phyloP scores from a whole-genome alignment of 2,113 vertebrate genomes.

The Trinectes maculatus region DNA sequence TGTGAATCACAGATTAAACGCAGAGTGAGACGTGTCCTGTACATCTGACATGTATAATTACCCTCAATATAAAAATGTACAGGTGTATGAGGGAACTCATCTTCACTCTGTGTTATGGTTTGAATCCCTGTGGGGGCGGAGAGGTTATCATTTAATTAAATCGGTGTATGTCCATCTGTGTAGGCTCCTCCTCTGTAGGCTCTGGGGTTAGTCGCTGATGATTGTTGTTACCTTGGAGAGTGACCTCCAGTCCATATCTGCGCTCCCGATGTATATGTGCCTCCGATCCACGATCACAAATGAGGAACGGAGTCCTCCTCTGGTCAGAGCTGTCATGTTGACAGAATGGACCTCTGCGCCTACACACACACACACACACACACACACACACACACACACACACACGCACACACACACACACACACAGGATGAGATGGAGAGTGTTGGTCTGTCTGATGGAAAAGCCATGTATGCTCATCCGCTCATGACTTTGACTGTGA shows the following conservation, averaged over 20 bases:
- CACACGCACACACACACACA: too few relatives aligned
- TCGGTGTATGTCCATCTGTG: neutral
- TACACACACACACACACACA: too few relatives aligned
- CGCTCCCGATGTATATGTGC: constrained; percentile 92
- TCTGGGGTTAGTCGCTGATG: constrained; percentile 6
- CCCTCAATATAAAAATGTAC: constrained; percentile 5
- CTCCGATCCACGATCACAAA: constrained; percentile 94
- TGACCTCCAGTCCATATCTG: constrained; percentile 89
- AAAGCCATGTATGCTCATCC: too few relatives aligned
- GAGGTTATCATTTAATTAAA: constrained; percentile 40
- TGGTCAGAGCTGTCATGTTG: constrained; percentile 91
- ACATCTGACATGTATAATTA: too few relatives aligned
- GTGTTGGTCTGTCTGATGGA: too few relatives aligned
- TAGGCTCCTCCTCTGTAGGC: neutral
- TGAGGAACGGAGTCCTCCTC: constrained; percentile 89
- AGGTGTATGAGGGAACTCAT: constrained; percentile 17
- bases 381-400: too few relatives aligned
- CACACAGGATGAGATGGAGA: constrained; percentile 20
- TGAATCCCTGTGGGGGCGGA: constrained; percentile 1
- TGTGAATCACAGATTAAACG: constrained; percentile 53
- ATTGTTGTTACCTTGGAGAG: constrained; percentile 86
- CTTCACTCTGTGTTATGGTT: constrained; percentile 8
- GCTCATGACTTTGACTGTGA: too few relatives aligned
- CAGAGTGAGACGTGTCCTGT: constrained; percentile 44
- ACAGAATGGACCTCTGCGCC: constrained; percentile 88